Evolutionary conservation across 2,113 vertebrate genomes (phyloP).

Genomic region (Phoxinus phoxinus): DNA sequence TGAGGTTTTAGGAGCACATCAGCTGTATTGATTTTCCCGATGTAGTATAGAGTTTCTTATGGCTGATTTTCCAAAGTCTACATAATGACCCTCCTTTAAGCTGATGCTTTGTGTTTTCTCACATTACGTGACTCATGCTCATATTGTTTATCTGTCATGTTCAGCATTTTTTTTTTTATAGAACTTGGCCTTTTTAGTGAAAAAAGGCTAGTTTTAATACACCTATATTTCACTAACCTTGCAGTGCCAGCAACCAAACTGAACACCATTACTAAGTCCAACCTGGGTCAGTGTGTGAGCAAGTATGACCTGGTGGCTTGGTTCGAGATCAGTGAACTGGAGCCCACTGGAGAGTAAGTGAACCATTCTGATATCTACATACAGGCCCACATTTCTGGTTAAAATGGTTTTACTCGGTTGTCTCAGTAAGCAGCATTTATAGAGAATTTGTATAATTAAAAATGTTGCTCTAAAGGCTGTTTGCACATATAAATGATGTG

Average conservation of each 20-base stretch:
- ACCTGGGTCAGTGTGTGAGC: slow-evolving; percentile 94
- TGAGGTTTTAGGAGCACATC: not conserved
- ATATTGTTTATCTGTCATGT: not conserved
- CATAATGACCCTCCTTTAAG: not conserved
- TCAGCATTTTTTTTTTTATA: not conserved
- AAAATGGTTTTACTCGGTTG: not conserved
- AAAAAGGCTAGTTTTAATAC: not conserved
- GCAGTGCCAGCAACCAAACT: slow-evolving; percentile 95
- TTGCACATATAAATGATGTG: not conserved
- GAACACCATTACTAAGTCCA: slow-evolving; percentile 94
- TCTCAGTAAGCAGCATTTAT: not conserved
- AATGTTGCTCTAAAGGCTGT: slow-evolving; percentile 6
- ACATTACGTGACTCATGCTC: slow-evolving; percentile 6
- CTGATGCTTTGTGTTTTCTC: slow-evolving; percentile 20
- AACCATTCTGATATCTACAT: not conserved
- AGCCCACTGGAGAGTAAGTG: slow-evolving; percentile 98
- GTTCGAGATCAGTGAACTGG: slow-evolving; percentile 99
- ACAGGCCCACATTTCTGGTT: not conserved
- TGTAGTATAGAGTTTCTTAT: slow-evolving; percentile 9
- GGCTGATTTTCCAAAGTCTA: not conserved
- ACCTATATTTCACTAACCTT: slow-evolving; percentile 42
- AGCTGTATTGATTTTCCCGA: slow-evolving; percentile 33
- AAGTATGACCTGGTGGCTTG: slow-evolving; percentile 97
- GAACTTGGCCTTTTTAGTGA: not conserved
- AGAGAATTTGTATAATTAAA: not conserved